A percentile compares a stretch with the other conserved stretches of the same genome.
These are phyloP conservation scores for Poecilus cupreus DNA, from an alignment of 2,888 invertebrate species.

Conservation along the genomic window DNA sequence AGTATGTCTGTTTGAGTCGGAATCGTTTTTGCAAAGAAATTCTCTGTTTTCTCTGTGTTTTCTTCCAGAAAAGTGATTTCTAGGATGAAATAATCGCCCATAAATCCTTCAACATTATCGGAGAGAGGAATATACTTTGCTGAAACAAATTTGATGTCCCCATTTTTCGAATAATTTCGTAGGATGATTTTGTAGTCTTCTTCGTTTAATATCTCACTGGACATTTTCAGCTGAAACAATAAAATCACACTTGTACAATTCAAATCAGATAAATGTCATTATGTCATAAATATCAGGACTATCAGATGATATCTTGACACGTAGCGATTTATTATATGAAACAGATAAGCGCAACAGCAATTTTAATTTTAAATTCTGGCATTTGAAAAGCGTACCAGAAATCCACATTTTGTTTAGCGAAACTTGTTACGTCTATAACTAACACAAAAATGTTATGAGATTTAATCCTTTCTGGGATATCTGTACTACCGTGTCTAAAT, in stretches of 20 bases:
- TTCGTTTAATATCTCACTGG: neutral
- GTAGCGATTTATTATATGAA: constrained; percentile 22
- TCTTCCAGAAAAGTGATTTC: constrained; percentile 60
- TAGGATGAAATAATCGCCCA: constrained; percentile 63
- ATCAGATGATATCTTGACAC: constrained; percentile 14
- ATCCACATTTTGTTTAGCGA: neutral
- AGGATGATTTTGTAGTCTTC: constrained; percentile 61
- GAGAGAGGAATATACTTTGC: constrained; percentile 60
- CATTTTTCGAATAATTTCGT: constrained; percentile 51
- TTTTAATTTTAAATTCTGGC: neutral
- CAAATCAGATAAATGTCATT: constrained; percentile 38
- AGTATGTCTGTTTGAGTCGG: neutral
- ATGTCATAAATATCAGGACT: constrained; percentile 24
- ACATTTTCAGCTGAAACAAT: constrained; percentile 1
- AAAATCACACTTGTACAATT: constrained; percentile 7
- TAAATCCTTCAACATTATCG: constrained; percentile 61
- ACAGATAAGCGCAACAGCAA: neutral
- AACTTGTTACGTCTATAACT: too few species aligned
- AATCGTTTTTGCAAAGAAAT: constrained; percentile 8
- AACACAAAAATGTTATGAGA: too few species aligned
- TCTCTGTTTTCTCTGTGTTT: neutral
- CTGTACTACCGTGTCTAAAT: too few species aligned
- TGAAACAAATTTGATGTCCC: constrained; percentile 51
- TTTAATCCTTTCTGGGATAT: too few species aligned
- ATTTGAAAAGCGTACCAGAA: neutral